Evolutionary conservation across 2,797 vertebrate genomes (phyloP), one percentile per base, ranked within the genome.

Genomic region (Xenentodon cancila): DNA sequence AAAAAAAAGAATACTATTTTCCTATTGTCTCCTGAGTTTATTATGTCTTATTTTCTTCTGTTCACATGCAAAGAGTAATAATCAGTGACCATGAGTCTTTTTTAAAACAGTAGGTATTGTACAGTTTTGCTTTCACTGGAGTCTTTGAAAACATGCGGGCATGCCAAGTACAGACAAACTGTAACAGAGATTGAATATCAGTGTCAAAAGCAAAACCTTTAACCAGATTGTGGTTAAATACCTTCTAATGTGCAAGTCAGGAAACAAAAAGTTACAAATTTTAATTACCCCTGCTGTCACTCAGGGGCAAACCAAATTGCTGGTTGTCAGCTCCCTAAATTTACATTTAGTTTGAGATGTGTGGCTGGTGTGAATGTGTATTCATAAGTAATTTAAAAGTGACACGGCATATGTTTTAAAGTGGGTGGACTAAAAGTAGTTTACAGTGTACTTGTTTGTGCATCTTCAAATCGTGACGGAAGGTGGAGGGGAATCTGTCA

Each of bases 271-370:
- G 16, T 49, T 34, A 49, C 43, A 43, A 34, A 60, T 58, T 54
- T 63, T 61, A 75, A 80, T 83, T 79, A 66, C 17, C 8, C 13
- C 27, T 42, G 48, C 65, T 66, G 60, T 75, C 77, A 77, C 7
- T 21, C 40, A 25, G 7, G 51, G 34, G 45, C 53, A 67, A 40
- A 25, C 43, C 47, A 61, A 59, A 66, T 66, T 77, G 22, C 17
- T 46, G 43, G 45, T 32, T 59, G 32, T 51, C 27, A 59, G 54
- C 52, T 44, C 25, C 16, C 6, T 42, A 59, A 40, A 68, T 42
- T 11, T 55, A 8, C 21, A 54, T 54, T 59, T 57, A 27, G 13
- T 49, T 9, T 19, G 30, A 63, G 30, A 34, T 50, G 47, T 64
- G 59, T 48, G 13, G 32, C 42, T 49, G 34, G 43, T 13, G 20